A percentile compares a stretch with the other conserved stretches of the same genome.
phyloP scores from a whole-genome alignment of 1,140 invertebrate species.

The Diprion similis region DNA sequence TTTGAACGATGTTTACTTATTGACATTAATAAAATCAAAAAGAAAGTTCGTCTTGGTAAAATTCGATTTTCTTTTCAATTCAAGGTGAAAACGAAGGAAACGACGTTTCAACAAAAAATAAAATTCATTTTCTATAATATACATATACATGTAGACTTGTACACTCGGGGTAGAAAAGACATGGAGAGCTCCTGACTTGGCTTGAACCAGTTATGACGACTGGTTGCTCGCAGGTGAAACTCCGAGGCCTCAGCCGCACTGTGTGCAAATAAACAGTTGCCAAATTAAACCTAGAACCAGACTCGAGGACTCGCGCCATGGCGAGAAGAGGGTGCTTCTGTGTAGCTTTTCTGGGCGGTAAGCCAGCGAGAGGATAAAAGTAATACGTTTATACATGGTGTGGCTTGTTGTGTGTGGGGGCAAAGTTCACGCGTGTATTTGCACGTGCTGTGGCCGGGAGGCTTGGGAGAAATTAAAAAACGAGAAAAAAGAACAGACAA shows the following conservation, averaged over 20 bases:
- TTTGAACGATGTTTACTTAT: too few species aligned
- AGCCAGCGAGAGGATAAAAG: background rate
- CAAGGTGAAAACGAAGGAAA: too few species aligned
- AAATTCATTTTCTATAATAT: too few species aligned
- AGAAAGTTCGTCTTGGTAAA: too few species aligned
- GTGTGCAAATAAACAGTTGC: conserved; percentile 5
- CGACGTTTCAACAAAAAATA: too few species aligned
- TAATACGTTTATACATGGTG: background rate
- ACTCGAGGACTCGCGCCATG: background rate
- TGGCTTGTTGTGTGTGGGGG: background rate
- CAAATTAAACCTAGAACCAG: conserved; percentile 7
- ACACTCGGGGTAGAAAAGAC: background rate
- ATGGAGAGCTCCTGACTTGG: background rate
- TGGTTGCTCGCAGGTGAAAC: background rate
- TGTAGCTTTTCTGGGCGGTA: background rate
- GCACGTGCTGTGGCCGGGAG: too few species aligned
- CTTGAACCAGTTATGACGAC: background rate
- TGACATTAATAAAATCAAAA: too few species aligned
- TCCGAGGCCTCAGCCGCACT: background rate
- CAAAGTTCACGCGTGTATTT: too few species aligned
- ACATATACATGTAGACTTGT: background rate
- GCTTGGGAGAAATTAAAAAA: background rate
- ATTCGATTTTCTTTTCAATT: too few species aligned
- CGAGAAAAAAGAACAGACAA: background rate
- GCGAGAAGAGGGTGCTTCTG: background rate